Evolutionary conservation across 2,888 invertebrate genomes (phyloP), one percentile per base, ranked within the genome.

Genomic region (Drosophila pseudotalamancana): DNA sequence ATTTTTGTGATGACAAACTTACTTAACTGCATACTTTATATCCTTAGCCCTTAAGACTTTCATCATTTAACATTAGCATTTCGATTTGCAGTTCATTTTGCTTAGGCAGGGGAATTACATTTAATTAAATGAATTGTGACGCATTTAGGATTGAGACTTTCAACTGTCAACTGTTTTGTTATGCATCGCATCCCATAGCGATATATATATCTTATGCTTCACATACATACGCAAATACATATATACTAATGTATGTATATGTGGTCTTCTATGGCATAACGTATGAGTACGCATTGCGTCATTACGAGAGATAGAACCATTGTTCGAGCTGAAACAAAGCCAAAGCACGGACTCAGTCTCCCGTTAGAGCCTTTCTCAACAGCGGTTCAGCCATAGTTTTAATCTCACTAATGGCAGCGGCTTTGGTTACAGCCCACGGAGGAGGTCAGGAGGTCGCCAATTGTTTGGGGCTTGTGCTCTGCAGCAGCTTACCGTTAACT

Each of bases 111-210:
- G 25, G 25, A 25, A 6, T 25, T 25, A 25, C 25, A 25, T 25
- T 1, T 25, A 25, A 25, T 25, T 25, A 9, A 3, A 25, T 6
- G 25, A 25, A 25, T 8, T 9, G 25, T 9, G 25, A 25, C 25
- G 25, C 25, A 8, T 25, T 25, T 6, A 8, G 25, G 9, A 25
- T 8, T 25, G n/a, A n/a, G n/a, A n/a, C n/a, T n/a, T n/a, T n/a
- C n/a, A n/a, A n/a, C n/a, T 80, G 85, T 80, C 87, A 84, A 80
- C 82, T 87, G 65, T 63, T 61, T 71, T 84, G 85, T 73, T 78
- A 67, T 77, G 71, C 65, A 70, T 79, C 73, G 77, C 84, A 76
- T 64, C 60, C 50, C 61, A 56, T 50, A 23, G 54, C 78, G 51
- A 62, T 74, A 84, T 60, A 62, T 74, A 84, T 60, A 62, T 65